A percentile compares a stretch with the other conserved stretches of the same genome.
Conservation (phyloP, 2,797 vertebrate species). For the Falco biarmicus region DNA sequence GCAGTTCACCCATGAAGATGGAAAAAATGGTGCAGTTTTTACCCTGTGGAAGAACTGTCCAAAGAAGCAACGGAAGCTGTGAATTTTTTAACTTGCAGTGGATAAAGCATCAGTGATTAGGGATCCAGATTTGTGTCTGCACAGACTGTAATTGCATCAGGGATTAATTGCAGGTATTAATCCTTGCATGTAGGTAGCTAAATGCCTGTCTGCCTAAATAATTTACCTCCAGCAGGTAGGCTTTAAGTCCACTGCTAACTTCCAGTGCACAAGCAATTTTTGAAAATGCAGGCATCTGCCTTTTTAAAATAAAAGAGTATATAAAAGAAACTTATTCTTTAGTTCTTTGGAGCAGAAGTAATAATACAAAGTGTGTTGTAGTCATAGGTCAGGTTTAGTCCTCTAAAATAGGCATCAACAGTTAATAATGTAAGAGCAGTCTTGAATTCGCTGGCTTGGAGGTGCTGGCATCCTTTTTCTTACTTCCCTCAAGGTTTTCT, state of each 20-base stretch:
- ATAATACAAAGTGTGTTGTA: background rate
- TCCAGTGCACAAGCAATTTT: background rate
- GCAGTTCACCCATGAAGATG: background rate
- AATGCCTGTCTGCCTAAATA: background rate
- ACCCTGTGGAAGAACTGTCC: background rate
- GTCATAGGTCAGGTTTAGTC: background rate
- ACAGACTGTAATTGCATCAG: background rate
- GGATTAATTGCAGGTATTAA: conserved; percentile 28
- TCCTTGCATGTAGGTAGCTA: background rate
- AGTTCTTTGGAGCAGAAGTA: background rate
- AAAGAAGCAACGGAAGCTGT: background rate
- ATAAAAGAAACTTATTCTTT: background rate
- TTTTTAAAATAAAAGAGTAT: background rate
- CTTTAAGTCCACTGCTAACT: background rate
- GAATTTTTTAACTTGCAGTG: background rate
- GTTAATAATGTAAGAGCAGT: background rate
- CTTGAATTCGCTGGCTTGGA: background rate
- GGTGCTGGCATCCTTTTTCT: background rate
- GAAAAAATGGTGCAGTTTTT: background rate
- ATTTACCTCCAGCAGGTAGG: background rate
- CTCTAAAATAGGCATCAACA: background rate
- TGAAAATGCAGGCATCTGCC: background rate
- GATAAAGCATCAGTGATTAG: background rate
- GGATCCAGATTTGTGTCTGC: background rate
- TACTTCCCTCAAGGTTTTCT: background rate